Conservation (phyloP, 2,888 invertebrate genomes). For the Spodoptera littoralis region DNA sequence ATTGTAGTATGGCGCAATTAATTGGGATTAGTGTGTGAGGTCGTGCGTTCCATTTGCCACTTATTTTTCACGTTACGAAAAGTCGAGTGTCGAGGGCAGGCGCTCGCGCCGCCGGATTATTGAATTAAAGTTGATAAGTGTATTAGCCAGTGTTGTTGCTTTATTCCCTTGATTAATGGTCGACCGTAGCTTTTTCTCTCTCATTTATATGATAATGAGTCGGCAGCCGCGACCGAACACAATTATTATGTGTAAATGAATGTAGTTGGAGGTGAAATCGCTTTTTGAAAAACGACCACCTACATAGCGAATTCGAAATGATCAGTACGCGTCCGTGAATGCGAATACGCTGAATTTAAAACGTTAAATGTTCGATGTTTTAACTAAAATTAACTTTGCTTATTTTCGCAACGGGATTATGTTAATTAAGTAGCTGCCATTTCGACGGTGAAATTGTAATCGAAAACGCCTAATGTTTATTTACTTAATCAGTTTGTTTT, state of each 20-base stretch:
- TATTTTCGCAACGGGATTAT: constrained; percentile 77
- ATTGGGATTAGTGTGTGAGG: constrained; percentile 83
- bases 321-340: constrained; percentile 57
- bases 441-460: constrained; percentile 74
- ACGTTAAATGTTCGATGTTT: constrained; percentile 68
- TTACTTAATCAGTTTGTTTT: constrained; percentile 79
- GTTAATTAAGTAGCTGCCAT: constrained; percentile 76
- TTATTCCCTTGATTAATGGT: constrained; percentile 86
- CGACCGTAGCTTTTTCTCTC: constrained; percentile 85
- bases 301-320: constrained; percentile 62
- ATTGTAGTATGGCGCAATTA: constrained; percentile 73
- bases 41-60: constrained; percentile 79
- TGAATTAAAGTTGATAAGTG: constrained; percentile 89
- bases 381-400: constrained; percentile 76
- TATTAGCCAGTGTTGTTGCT: constrained; percentile 87
- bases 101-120: constrained; percentile 79
- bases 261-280: constrained; percentile 75
- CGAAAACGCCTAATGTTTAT: constrained; percentile 77
- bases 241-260: constrained; percentile 85
- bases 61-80: constrained; percentile 84
- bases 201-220: constrained; percentile 88
- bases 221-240: constrained; percentile 78
- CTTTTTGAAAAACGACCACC: constrained; percentile 67
- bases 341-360: constrained; percentile 65
- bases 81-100: constrained; percentile 75